Evolutionary conservation across 2,888 invertebrate species (phyloP).

Genomic region (Volucella zonaria): DNA sequence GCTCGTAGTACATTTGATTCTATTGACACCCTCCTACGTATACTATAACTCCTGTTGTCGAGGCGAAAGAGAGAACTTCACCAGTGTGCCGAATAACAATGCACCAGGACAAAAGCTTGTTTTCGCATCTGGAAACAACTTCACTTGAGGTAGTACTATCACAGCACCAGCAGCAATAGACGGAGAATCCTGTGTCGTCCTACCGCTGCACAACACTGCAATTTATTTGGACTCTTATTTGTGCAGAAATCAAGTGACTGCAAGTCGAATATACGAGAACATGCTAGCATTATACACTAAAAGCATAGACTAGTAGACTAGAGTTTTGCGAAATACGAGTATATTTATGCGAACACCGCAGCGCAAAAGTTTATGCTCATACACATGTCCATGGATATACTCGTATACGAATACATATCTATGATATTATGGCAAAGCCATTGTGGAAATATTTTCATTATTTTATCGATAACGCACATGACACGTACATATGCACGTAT

Average conservation of each 20-base stretch:
- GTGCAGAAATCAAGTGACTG: slow-evolving; percentile 57
- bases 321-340: too few species aligned
- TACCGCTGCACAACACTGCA: slow-evolving; percentile 43
- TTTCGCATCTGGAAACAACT: slow-evolving; percentile 60
- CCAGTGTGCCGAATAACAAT: slow-evolving; percentile 58
- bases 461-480: slow-evolving; percentile 32
- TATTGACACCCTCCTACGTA: slow-evolving; percentile 49
- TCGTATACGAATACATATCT: slow-evolving; percentile 28
- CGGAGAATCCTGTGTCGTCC: slow-evolving; percentile 15
- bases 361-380: background rate
- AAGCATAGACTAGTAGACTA: too few species aligned
- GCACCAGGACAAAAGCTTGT: slow-evolving; percentile 51
- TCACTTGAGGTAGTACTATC: slow-evolving; percentile 44
- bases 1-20: slow-evolving; percentile 40
- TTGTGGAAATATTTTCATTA: slow-evolving; percentile 38
- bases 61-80: slow-evolving; percentile 24
- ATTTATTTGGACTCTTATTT: slow-evolving; percentile 62
- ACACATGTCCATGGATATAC: slow-evolving; percentile 10
- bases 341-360: too few species aligned
- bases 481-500: background rate
- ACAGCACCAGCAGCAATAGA: background rate
- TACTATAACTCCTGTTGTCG: slow-evolving; percentile 45
- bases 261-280: slow-evolving; percentile 3
- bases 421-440: slow-evolving; percentile 25
- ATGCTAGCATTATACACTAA: background rate